Percentiles rank a stretch among this genome's conserved stretches.
phyloP scores from a whole-genome alignment of 2,113 vertebrate genomes.

The Tachuris rubrigastra region DNA sequence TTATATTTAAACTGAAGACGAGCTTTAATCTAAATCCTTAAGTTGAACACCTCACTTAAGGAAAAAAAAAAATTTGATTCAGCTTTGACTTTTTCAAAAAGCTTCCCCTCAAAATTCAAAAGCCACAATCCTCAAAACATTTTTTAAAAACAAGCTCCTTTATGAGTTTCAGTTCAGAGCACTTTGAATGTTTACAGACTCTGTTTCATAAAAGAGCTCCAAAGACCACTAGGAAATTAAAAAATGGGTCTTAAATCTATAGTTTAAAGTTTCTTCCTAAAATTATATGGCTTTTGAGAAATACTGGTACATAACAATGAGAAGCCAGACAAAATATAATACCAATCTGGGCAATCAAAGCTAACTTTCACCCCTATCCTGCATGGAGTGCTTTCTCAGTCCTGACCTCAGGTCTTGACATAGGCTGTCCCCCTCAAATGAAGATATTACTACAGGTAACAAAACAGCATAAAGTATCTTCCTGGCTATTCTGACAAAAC shows the following conservation, averaged over 20 bases:
- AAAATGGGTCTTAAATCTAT: neutral
- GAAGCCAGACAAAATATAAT: neutral
- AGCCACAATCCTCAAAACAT: neutral
- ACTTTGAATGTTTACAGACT: neutral
- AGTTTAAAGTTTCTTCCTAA: neutral
- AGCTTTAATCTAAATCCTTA: slow-evolving; percentile 10
- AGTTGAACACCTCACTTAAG: neutral
- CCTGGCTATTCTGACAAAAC: neutral
- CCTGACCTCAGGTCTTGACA: neutral
- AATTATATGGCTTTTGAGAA: neutral
- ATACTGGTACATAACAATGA: neutral
- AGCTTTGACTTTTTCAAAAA: neutral
- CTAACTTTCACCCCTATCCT: neutral
- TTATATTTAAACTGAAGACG: neutral
- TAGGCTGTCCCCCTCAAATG: neutral
- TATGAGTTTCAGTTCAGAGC: neutral
- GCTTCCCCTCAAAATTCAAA: neutral
- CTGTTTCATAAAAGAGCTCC: neutral
- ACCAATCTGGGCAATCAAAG: neutral
- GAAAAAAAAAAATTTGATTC: neutral
- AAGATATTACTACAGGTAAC: neutral
- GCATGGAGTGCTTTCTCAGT: neutral
- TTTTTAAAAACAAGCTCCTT: neutral
- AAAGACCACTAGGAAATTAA: neutral
- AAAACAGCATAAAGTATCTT: neutral